phyloP scores from a whole-genome alignment of 2,888 invertebrate species.

The Drosophila paranaensis region DNA sequence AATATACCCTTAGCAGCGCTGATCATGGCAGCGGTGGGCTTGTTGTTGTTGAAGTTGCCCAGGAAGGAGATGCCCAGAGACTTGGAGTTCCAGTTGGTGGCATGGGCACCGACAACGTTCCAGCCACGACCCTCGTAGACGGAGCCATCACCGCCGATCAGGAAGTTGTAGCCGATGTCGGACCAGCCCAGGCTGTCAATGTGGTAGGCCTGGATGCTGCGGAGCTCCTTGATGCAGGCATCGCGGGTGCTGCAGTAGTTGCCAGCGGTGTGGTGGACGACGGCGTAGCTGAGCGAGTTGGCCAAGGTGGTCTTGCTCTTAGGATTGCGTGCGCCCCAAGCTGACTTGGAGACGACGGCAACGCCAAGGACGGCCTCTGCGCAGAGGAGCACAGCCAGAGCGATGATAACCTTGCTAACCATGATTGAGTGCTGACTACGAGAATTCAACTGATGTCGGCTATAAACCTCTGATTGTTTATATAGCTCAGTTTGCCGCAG shows the following conservation, averaged over 20 bases:
- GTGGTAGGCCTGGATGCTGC: constrained; percentile 73
- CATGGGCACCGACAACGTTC: constrained; percentile 74
- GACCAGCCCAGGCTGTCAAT: constrained; percentile 70
- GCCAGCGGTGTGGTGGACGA: constrained; percentile 73
- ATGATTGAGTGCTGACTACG: constrained; percentile 33
- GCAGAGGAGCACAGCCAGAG: constrained; percentile 53
- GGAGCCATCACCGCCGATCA: constrained; percentile 76
- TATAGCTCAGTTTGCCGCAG: neutral
- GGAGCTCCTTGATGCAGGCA: constrained; percentile 64
- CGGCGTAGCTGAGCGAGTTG: constrained; percentile 53
- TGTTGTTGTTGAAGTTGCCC: constrained; percentile 67
- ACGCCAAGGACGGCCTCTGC: constrained; percentile 53
- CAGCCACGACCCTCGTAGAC: constrained; percentile 80
- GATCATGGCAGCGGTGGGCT: constrained; percentile 60
- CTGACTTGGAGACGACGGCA: constrained; percentile 54
- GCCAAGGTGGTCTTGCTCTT: constrained; percentile 41
- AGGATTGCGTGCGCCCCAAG: constrained; percentile 75
- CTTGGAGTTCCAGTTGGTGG: constrained; percentile 72
- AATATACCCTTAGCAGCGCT: constrained; percentile 66
- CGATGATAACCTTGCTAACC: constrained; percentile 53
- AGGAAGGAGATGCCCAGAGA: constrained; percentile 78
- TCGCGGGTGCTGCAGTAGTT: constrained; percentile 60
- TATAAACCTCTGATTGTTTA: neutral
- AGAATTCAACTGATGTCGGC: neutral
- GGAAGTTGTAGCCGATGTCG: constrained; percentile 79